Evolutionary conservation across 2,888 invertebrate genomes (phyloP).

Genomic region (Ceraclea dissimilis): DNA sequence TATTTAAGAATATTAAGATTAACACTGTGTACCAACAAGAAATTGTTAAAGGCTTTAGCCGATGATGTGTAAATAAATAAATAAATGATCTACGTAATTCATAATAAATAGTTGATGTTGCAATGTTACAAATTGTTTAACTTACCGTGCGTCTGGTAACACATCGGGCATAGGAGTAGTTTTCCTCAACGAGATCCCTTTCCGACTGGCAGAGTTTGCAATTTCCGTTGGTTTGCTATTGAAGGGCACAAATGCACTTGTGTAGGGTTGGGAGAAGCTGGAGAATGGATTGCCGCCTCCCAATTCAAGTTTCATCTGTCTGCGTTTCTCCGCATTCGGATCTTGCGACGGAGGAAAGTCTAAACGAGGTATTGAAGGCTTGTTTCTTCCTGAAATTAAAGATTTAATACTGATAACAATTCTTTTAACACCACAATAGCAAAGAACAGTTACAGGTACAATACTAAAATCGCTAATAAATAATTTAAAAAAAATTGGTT

Average conservation of each 20-base stretch:
- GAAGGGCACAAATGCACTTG: slow-evolving; percentile 48
- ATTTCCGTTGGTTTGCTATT: slow-evolving; percentile 25
- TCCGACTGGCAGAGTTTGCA: slow-evolving; percentile 25
- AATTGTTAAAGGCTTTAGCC: too few species aligned
- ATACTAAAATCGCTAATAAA: too few species aligned
- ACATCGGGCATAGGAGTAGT: slow-evolving; percentile 40
- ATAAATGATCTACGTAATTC: too few species aligned
- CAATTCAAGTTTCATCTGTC: slow-evolving; percentile 45
- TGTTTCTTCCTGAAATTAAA: slow-evolving; percentile 39
- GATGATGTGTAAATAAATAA: too few species aligned
- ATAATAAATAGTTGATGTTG: too few species aligned
- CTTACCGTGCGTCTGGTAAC: slow-evolving; percentile 42
- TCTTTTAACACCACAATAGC: too few species aligned
- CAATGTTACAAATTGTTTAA: too few species aligned
- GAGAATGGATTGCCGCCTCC: slow-evolving; percentile 35
- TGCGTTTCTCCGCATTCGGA: slow-evolving; percentile 44
- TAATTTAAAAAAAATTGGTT: too few species aligned
- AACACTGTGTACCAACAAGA: too few species aligned
- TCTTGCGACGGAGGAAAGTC: slow-evolving; percentile 35
- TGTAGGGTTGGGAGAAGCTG: slow-evolving; percentile 34
- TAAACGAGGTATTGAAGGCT: slow-evolving; percentile 40
- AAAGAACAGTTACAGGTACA: too few species aligned
- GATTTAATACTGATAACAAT: too few species aligned
- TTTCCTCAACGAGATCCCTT: slow-evolving; percentile 39
- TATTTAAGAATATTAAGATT: too few species aligned